Evolutionary conservation across 2,113 vertebrate species (phyloP).

Genomic region (Anarhynchus alexandrinus): DNA sequence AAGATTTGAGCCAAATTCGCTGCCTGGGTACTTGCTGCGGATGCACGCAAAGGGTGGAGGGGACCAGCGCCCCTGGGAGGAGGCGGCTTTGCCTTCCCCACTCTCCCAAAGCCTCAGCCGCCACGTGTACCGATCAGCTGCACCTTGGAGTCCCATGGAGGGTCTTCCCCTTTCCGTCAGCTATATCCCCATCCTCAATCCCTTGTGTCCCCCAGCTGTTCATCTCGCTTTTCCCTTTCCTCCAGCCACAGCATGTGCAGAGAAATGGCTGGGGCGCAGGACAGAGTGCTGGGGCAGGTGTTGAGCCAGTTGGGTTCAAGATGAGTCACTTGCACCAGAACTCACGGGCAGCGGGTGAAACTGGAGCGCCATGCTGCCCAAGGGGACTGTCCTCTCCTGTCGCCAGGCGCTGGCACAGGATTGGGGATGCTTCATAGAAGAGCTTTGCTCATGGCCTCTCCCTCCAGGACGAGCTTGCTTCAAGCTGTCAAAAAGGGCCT

Average conservation of each 20-base stretch:
- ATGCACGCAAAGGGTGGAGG: neutral
- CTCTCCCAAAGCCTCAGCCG: neutral
- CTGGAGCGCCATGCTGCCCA: neutral
- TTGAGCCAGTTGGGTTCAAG: neutral
- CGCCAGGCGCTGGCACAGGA: no score
- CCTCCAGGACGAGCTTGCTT: fast-evolving
- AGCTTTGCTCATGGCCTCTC: neutral
- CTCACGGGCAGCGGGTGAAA: fast-evolving
- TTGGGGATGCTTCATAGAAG: neutral
- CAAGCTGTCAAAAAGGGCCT: fast-evolving
- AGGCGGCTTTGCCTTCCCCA: neutral
- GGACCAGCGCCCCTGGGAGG: neutral
- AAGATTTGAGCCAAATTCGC: neutral
- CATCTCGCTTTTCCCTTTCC: neutral
- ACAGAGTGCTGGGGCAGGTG: fast-evolving
- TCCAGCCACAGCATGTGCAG: neutral
- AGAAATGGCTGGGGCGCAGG: fast-evolving
- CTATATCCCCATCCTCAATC: neutral
- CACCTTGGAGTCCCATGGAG: no score
- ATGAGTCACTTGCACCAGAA: neutral
- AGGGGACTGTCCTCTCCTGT: neutral
- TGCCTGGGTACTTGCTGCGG: neutral
- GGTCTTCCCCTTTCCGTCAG: neutral
- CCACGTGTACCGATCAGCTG: fast-evolving
- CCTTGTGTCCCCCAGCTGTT: no score